phyloP scores from a whole-genome alignment of 2,888 invertebrate species.

The Entomobrya proxima region DNA sequence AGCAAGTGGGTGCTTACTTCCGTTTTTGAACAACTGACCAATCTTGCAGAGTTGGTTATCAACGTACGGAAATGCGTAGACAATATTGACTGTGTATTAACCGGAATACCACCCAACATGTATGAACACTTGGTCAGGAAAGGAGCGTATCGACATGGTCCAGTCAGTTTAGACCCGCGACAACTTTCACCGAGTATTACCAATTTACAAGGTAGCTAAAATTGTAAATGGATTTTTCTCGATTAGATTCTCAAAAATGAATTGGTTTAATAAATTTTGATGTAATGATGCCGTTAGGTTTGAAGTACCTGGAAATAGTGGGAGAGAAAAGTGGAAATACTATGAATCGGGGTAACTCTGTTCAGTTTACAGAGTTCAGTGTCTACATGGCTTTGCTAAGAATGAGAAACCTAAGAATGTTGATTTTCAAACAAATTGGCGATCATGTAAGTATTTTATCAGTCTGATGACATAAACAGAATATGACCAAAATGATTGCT shows the following conservation, averaged over 20 bases:
- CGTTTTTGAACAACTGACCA: constrained; percentile 57
- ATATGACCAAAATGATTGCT: too few relatives aligned
- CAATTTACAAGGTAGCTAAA: constrained; percentile 32
- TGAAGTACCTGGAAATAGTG: constrained; percentile 48
- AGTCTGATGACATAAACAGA: too few relatives aligned
- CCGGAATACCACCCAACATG: constrained; percentile 53
- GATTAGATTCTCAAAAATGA: neutral
- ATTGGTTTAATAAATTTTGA: neutral
- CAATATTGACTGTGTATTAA: constrained; percentile 54
- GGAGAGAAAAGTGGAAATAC: constrained; percentile 19
- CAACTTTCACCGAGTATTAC: constrained; percentile 51
- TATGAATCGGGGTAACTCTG: neutral
- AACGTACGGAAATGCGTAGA: constrained; percentile 56
- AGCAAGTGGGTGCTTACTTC: constrained; percentile 42
- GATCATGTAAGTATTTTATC: constrained; percentile 43
- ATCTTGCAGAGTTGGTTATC: constrained; percentile 42
- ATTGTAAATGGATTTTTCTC: too few relatives aligned
- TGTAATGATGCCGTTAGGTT: constrained; percentile 8
- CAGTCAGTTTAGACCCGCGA: constrained; percentile 35
- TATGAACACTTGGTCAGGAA: constrained; percentile 40
- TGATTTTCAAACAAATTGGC: constrained; percentile 47
- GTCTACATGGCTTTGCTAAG: constrained; percentile 57
- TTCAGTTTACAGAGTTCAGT: constrained; percentile 59
- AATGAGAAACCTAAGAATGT: constrained; percentile 42
- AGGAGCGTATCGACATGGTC: constrained; percentile 30